phyloP scores from a whole-genome alignment of 1,140 invertebrate genomes.

The Mercenaria mercenaria region DNA sequence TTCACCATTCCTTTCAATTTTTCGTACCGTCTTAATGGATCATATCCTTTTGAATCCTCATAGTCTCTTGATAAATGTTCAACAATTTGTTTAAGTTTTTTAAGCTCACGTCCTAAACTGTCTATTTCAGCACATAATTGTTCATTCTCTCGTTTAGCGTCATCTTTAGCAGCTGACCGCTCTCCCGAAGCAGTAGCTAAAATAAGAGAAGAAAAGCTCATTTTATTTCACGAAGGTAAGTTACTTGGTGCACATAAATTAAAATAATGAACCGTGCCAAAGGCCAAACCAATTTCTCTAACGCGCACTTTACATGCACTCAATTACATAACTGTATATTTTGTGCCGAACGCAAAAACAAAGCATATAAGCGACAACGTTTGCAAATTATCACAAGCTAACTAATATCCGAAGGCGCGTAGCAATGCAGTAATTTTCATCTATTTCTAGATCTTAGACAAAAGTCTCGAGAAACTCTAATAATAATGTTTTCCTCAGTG shows the following conservation, averaged over 20 bases:
- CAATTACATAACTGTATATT: no score
- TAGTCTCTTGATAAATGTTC: constrained; percentile 81
- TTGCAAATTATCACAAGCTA: neutral
- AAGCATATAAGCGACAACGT: no score
- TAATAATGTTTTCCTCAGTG: neutral
- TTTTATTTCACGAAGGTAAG: constrained; percentile 11
- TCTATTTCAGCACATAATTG: constrained; percentile 76
- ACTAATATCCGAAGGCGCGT: neutral
- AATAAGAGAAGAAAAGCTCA: constrained; percentile 72
- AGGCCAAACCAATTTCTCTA: no score
- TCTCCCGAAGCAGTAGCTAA: constrained; percentile 67
- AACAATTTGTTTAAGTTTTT: constrained; percentile 78
- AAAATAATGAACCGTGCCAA: no score
- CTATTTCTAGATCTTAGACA: neutral
- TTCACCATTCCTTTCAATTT: constrained; percentile 83
- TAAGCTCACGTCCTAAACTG: constrained; percentile 75
- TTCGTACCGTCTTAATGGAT: constrained; percentile 81
- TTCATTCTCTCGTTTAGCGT: constrained; percentile 76
- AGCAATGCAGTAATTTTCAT: no score
- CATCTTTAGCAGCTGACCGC: constrained; percentile 66
- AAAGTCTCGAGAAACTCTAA: neutral
- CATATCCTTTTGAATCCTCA: constrained; percentile 82
- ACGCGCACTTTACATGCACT: no score
- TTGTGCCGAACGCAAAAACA: no score
- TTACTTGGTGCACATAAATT: neutral